Evolutionary conservation across 2,888 invertebrate genomes (phyloP).

Genomic region (Agonopterix subpropinquella): DNA sequence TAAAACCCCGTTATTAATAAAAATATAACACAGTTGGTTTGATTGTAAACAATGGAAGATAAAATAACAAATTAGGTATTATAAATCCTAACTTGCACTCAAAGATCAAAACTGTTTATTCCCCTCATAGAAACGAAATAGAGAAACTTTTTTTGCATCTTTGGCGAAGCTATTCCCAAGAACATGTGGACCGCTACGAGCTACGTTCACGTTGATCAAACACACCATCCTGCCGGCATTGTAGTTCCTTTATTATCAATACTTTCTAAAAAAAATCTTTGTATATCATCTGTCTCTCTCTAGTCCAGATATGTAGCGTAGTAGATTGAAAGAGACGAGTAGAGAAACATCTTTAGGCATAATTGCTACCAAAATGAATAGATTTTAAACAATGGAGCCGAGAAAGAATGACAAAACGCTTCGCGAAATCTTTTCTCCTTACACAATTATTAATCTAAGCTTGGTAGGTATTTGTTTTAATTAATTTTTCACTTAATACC

Average conservation of each 20-base stretch:
- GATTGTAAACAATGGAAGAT: too few relatives aligned
- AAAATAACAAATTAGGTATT: too few relatives aligned
- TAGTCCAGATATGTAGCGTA: conserved; percentile 17
- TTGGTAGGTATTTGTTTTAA: conserved; percentile 7
- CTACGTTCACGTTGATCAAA: conserved; percentile 71
- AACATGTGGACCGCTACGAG: conserved; percentile 74
- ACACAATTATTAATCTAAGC: conserved; percentile 26
- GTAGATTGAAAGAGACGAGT: conserved; percentile 27
- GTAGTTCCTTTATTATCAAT: conserved; percentile 63
- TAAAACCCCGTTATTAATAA: too few relatives aligned
- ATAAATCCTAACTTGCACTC: not conserved
- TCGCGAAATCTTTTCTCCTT: conserved; percentile 23
- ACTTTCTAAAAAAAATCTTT: conserved; percentile 52
- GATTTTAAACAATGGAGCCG: conserved; percentile 50
- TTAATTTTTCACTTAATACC: conserved; percentile 9
- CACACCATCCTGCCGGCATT: conserved; percentile 71
- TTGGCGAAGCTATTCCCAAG: conserved; percentile 67
- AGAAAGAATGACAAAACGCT: conserved; percentile 39
- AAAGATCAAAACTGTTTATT: conserved; percentile 39
- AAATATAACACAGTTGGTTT: too few relatives aligned
- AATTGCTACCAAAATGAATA: conserved; percentile 64
- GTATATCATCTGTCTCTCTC: conserved; percentile 43
- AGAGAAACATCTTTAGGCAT: conserved; percentile 40
- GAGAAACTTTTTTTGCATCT: conserved; percentile 66
- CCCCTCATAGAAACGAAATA: conserved; percentile 27